Evolutionary conservation across 2,797 vertebrate genomes (phyloP).

Genomic region (Sebastes trivittatus): DNA sequence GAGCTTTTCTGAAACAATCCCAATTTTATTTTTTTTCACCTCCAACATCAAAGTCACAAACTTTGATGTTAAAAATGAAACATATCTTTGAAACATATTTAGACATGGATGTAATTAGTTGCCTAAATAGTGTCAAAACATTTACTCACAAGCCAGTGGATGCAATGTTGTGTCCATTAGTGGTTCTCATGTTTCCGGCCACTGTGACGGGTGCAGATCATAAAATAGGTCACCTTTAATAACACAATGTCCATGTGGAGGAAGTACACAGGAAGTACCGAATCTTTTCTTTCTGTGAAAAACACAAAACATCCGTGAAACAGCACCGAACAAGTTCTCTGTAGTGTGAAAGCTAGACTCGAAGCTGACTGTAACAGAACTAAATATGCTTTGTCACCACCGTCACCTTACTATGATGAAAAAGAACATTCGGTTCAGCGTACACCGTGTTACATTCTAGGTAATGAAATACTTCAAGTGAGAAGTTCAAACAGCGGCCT

Average conservation of each 20-base stretch:
- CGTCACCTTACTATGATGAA: background rate
- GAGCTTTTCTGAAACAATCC: conserved; percentile 1
- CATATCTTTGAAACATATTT: background rate
- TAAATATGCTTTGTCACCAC: background rate
- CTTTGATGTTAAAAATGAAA: conserved; percentile 9
- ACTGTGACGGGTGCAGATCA: background rate
- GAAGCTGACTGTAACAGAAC: background rate
- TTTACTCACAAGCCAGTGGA: background rate
- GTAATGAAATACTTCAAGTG: background rate
- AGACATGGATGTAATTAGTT: background rate
- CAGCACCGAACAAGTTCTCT: background rate
- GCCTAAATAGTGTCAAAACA: background rate
- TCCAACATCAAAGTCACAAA: background rate
- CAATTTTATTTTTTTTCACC: background rate
- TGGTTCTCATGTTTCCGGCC: background rate
- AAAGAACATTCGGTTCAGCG: background rate
- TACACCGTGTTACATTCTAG: background rate
- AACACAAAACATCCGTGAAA: background rate
- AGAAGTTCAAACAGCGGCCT: conserved; percentile 8
- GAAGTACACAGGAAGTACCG: background rate
- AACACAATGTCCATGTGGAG: background rate
- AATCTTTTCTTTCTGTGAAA: background rate
- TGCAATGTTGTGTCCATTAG: background rate
- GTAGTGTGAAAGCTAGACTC: background rate
- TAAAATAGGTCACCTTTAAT: background rate